Base-by-base conservation (phyloP, 2,797 vertebrate species). In the Tapera naevia region DNA sequence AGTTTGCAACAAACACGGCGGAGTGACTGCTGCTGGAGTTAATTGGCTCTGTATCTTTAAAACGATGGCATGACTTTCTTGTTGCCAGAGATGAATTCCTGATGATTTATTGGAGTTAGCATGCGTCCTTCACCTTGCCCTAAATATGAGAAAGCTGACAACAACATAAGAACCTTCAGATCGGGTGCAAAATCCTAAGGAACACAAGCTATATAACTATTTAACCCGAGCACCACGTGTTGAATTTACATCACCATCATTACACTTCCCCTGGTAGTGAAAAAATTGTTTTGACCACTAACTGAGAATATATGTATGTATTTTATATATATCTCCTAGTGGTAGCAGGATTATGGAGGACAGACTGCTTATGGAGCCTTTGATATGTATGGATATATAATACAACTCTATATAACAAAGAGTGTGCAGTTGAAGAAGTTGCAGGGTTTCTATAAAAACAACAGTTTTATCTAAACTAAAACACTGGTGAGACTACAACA, bases 1-100 rank as follows among this genome's bases (percentile, higher is more conserved):
- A 94, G 93, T 95, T 96, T 95, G 86, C 81, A 88, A 85, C 88
- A 90, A 91, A 94, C 54, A 76, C 64, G 12, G 81, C 6, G 1
- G 71, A 93, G 90, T 50, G 74, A 62, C 91, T 70, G 78, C 76
- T 12, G 35, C 81, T 74, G 83, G 45, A 94, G 85, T 64, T 90
- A 93, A 93, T 80, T 88, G 82, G 87, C 60, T 95, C 10, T 5
- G 48, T 72, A 80, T 60, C 80, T 67, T 75, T 88, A 85, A 88
- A 90, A 93, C 2, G 46, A 80, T 41, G 61, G 45, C 71, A 80
- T 1, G 57, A 60, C 80, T 92, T 88, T 93, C 53, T 67, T 87
- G 71, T 72, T 88, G 48, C 64, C 67, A 67, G 78, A 90, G 94
- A 94, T 86, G 91, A 94, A 90, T 76, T 93, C 67, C 82, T 94